Percentiles rank a stretch among this genome's conserved stretches.
Conservation (phyloP, 2,113 vertebrate genomes). For the Hippocampus barbouri region DNA sequence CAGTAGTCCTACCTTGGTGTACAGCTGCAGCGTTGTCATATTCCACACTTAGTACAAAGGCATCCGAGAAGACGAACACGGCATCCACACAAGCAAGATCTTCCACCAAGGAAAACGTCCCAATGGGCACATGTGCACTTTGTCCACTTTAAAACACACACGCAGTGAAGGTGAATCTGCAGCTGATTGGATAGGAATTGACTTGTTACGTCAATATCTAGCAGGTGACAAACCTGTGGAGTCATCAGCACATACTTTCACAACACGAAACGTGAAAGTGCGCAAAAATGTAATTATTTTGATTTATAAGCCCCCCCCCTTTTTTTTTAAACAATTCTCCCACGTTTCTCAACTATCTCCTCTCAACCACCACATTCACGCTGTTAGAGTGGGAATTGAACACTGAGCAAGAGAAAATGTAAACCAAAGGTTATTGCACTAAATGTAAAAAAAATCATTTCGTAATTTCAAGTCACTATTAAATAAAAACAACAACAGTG, state of each 20-base stretch:
- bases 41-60: neutral
- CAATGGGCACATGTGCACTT: slow-evolving; percentile 45
- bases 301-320: too few relatives aligned
- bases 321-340: too few relatives aligned
- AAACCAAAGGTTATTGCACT: neutral
- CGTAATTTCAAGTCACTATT: neutral
- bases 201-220: neutral
- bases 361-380: too few relatives aligned
- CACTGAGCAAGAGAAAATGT: too few relatives aligned
- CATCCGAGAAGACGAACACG: neutral
- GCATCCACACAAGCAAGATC: slow-evolving; percentile 8
- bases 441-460: neutral
- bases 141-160: slow-evolving; percentile 52
- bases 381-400: too few relatives aligned
- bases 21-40: slow-evolving; percentile 66
- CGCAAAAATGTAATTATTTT: neutral
- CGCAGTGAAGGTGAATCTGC: slow-evolving; percentile 64
- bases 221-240: neutral
- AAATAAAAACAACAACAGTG: neutral
- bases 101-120: slow-evolving; percentile 21
- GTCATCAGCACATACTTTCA: neutral
- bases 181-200: slow-evolving; percentile 25
- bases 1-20: slow-evolving; percentile 64
- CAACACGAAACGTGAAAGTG: neutral
- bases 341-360: too few relatives aligned